These are phyloP conservation scores for Eueides isabella DNA, from an alignment of 1,140 invertebrate species.

Conservation along the genomic window DNA sequence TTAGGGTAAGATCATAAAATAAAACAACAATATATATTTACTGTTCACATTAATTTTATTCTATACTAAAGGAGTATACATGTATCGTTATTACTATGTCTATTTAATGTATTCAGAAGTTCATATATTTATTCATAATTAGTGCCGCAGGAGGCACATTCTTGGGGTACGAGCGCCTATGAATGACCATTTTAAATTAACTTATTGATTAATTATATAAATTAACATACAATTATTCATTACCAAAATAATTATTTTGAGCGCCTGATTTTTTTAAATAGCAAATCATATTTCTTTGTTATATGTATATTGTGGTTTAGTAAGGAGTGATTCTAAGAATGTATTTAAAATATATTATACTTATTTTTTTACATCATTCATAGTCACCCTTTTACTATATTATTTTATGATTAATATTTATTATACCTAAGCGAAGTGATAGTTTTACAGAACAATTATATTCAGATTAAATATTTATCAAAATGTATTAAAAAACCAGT, in stretches of 20 bases:
- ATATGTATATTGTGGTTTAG: neutral
- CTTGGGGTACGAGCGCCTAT: neutral
- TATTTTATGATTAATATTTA: neutral
- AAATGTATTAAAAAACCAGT: neutral
- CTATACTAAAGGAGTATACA: neutral
- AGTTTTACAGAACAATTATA: neutral
- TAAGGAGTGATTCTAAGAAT: neutral
- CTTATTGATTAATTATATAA: neutral
- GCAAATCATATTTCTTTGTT: neutral
- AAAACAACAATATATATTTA: slow-evolving; percentile 1
- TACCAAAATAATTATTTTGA: neutral
- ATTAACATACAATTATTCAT: neutral
- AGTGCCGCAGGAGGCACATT: slow-evolving; percentile 1
- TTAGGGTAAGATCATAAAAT: neutral
- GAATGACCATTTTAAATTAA: neutral
- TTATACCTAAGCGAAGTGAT: neutral
- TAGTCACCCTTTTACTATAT: neutral
- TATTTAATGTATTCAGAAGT: neutral
- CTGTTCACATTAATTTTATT: neutral
- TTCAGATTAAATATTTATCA: neutral
- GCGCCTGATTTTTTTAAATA: neutral
- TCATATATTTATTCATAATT: neutral
- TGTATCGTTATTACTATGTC: neutral
- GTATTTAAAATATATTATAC: neutral
- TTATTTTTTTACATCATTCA: neutral